phyloP scores from a whole-genome alignment of 2,113 vertebrate species.

The Tringa solitaria region DNA sequence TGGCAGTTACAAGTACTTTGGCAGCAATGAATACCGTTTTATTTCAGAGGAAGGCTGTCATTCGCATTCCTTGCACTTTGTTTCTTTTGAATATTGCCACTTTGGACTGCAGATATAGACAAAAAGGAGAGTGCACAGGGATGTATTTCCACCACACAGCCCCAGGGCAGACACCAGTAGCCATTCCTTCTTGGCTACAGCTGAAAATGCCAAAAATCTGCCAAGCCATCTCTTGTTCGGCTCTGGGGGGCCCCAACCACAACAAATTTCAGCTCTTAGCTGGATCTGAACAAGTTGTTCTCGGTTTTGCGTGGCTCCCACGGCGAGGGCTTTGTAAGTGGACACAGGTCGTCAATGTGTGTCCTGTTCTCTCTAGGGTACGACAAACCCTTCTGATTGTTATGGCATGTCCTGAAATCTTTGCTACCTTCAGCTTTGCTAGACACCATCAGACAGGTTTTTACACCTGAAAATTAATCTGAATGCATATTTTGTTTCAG shows the following conservation, averaged over 20 bases:
- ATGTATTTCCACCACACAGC: background rate
- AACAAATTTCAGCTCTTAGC: background rate
- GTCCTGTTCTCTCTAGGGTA: background rate
- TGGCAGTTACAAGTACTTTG: background rate
- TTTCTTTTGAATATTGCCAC: background rate
- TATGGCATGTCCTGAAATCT: background rate
- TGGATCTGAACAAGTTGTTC: background rate
- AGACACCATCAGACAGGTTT: background rate
- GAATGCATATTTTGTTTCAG: background rate
- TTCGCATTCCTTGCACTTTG: background rate
- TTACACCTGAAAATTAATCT: background rate
- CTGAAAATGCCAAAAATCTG: background rate
- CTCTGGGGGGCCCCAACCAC: background rate
- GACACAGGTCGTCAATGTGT: accelerated
- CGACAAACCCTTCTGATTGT: background rate
- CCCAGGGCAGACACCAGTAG: background rate
- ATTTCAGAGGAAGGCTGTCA: background rate
- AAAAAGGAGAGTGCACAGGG: background rate
- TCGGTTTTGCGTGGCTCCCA: background rate
- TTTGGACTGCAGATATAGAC: background rate
- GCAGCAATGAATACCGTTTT: background rate
- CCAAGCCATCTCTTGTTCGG: background rate
- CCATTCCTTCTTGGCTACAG: background rate
- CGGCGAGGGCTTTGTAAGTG: background rate
- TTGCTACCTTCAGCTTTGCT: background rate